Conservation (phyloP, 1,140 invertebrate genomes). For the Pogonomyrmex californicus region DNA sequence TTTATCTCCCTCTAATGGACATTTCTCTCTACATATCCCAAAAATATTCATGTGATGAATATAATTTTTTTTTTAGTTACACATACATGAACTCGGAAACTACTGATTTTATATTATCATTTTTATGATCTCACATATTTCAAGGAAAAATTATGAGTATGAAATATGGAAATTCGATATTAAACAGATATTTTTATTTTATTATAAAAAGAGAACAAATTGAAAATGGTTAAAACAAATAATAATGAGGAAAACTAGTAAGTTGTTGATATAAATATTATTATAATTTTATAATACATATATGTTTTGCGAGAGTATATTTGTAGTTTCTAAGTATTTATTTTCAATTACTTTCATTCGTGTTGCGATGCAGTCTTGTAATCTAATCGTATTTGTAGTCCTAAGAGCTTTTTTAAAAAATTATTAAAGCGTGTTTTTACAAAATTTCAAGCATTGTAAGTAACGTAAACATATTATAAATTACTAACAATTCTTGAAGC, state of each 20-base stretch:
- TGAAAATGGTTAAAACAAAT: not conserved
- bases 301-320: not conserved
- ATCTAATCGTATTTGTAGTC: not conserved
- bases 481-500: conserved; percentile 26
- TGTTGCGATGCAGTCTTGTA: not conserved
- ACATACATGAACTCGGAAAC: not conserved
- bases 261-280: not conserved
- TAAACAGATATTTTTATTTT: not conserved
- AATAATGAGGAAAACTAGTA: not conserved
- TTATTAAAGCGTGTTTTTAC: not conserved
- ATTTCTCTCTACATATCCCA: not conserved
- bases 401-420: not conserved
- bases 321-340: conserved; percentile 24
- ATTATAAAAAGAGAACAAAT: not conserved
- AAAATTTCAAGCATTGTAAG: conserved; percentile 6
- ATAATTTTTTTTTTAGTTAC: not conserved
- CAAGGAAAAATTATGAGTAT: not conserved
- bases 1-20: not conserved
- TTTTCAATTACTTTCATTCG: conserved; percentile 14
- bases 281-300: conserved; percentile 3
- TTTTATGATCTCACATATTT: not conserved
- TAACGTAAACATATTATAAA: not conserved
- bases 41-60: not conserved
- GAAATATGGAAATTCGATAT: not conserved
- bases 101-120: conserved; percentile 11